These are phyloP conservation scores for Micronycteris hirsuta DNA, from an alignment of 2,113 vertebrate genomes.

Conservation along the genomic window DNA sequence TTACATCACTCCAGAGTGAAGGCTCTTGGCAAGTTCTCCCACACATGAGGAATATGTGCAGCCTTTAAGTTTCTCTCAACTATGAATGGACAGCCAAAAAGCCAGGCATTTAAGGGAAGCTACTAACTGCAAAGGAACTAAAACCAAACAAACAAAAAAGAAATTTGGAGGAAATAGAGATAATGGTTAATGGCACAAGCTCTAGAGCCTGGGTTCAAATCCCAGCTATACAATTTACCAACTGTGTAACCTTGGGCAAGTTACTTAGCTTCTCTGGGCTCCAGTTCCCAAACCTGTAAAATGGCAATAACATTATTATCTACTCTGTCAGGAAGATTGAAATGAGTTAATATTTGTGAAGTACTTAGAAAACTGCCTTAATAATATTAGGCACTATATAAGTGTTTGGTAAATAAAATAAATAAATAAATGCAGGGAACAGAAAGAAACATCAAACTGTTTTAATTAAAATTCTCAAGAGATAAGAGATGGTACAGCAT, in stretches of 20 bases:
- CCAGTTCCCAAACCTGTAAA: neutral
- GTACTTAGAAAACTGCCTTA: conserved; percentile 13
- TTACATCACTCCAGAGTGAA: neutral
- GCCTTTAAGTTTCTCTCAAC: neutral
- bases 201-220: neutral
- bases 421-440: conserved; percentile 21
- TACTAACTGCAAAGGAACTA: neutral
- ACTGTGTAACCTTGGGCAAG: neutral
- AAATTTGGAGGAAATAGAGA: neutral
- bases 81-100: neutral
- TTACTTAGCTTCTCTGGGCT: neutral
- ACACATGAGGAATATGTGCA: neutral
- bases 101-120: neutral
- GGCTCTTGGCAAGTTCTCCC: neutral
- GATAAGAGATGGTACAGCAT: neutral
- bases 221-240: neutral
- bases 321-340: neutral
- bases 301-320: neutral
- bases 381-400: neutral
- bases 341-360: conserved; percentile 23
- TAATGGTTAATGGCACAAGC: neutral
- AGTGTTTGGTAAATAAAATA: conserved; percentile 28
- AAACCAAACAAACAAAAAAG: neutral
- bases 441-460: conserved; percentile 27
- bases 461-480: conserved; percentile 56